Percentiles rank a stretch among this genome's conserved stretches.
These are phyloP conservation scores for Oxyteleia sp. DNA, from an alignment of 2,888 invertebrate genomes.

Conservation along the genomic window DNA sequence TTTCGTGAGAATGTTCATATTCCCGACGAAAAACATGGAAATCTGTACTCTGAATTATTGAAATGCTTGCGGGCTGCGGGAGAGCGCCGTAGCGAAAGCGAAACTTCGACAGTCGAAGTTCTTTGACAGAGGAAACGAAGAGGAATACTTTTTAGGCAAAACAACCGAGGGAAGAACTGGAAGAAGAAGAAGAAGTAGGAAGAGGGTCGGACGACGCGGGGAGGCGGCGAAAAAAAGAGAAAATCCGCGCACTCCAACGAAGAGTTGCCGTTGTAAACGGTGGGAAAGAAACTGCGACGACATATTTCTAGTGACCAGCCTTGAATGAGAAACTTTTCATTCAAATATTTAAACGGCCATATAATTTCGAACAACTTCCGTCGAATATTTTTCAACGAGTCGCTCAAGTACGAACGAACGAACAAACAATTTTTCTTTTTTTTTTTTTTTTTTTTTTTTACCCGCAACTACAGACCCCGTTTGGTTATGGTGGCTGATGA, in stretches of 20 bases:
- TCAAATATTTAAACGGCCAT: conserved; percentile 64
- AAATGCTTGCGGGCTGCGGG: conserved; percentile 72
- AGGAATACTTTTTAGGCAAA: conserved; percentile 62
- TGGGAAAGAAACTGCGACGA: conserved; percentile 30
- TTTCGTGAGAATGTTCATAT: conserved; percentile 76
- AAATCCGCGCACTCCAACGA: background rate
- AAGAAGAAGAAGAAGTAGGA: conserved; percentile 5
- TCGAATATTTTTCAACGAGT: conserved; percentile 34
- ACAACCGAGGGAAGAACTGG: conserved; percentile 38
- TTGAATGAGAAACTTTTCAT: conserved; percentile 52
- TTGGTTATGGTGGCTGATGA: no score
- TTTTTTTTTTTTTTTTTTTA: no score
- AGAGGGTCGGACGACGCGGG: no score
- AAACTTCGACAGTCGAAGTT: conserved; percentile 70
- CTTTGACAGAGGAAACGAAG: conserved; percentile 62
- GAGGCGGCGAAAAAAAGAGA: no score
- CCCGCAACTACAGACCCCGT: no score
- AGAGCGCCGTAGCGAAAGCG: conserved; percentile 58
- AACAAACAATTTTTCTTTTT: background rate
- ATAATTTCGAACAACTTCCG: conserved; percentile 49
- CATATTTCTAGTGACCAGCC: conserved; percentile 36
- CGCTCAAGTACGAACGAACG: conserved; percentile 30
- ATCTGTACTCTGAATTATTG: conserved; percentile 83
- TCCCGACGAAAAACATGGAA: conserved; percentile 77
- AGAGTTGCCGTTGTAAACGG: conserved; percentile 20